Percentiles rank a stretch among this genome's conserved stretches.
Evolutionary conservation across 2,797 vertebrate genomes (phyloP).

Genomic region (Ataeniobius toweri): DNA sequence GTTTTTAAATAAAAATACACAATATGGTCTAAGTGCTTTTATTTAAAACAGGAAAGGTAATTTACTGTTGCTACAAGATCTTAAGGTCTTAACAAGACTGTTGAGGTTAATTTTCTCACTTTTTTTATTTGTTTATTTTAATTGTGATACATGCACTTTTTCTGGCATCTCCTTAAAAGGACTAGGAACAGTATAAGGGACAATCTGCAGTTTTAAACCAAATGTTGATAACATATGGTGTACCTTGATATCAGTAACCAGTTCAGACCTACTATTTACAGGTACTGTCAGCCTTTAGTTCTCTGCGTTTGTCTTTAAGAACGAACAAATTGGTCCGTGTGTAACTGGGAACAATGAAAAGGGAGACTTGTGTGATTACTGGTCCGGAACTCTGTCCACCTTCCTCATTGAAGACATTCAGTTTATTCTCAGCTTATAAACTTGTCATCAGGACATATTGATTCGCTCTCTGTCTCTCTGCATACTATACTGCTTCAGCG

Average conservation of each 20-base stretch:
- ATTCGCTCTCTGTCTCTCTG: constrained; percentile 70
- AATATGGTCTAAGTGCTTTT: not conserved
- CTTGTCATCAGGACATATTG: constrained; percentile 66
- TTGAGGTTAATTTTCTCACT: not conserved
- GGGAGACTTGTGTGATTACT: not conserved
- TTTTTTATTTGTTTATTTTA: not conserved
- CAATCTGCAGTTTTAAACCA: not conserved
- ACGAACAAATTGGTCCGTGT: not conserved
- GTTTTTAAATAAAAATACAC: not conserved
- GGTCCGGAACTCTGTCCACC: not conserved
- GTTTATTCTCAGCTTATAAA: not conserved
- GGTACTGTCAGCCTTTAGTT: no score
- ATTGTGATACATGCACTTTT: not conserved
- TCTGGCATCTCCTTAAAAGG: not conserved
- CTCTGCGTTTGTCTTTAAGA: not conserved
- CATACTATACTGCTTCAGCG: constrained; percentile 76
- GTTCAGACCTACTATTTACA: not conserved
- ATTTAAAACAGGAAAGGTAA: not conserved
- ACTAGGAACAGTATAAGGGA: not conserved
- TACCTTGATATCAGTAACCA: not conserved
- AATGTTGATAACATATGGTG: not conserved
- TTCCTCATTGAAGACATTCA: not conserved
- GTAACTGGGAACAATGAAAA: not conserved
- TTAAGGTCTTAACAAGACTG: no score
- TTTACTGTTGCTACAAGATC: not conserved